Conservation (phyloP, 2,888 invertebrate species). For the Caenorhabditis sulstoni region DNA sequence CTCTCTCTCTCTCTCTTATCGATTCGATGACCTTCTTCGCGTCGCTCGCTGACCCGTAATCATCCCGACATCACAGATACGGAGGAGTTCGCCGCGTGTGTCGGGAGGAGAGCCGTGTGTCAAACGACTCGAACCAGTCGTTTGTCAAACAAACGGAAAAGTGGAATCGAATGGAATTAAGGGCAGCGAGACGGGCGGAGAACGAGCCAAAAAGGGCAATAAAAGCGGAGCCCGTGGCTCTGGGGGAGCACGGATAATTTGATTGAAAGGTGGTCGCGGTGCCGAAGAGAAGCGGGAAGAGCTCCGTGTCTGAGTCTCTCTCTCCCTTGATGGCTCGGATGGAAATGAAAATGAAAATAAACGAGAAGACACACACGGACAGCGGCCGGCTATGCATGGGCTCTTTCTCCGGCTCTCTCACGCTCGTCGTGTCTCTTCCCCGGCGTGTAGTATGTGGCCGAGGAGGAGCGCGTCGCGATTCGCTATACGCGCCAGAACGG, state of each 20-base stretch:
- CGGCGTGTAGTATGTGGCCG: conserved; percentile 5
- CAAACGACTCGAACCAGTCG: neutral
- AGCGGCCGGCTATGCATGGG: conserved; percentile 14
- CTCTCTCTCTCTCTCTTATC: conserved; percentile 8
- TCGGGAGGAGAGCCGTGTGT: neutral
- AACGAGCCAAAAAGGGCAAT: conserved; percentile 15
- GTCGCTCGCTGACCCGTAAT: too few species aligned
- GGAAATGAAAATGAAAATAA: conserved; percentile 35
- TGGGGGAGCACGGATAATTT: conserved; percentile 1
- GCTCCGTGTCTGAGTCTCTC: neutral
- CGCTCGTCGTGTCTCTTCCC: conserved; percentile 18
- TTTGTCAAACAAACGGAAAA: conserved; percentile 7
- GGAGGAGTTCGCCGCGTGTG: too few species aligned
- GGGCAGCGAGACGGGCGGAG: neutral
- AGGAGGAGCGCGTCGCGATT: conserved; percentile 21
- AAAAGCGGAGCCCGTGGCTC: neutral
- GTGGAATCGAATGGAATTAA: neutral
- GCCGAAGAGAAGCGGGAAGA: neutral
- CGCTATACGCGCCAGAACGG: conserved; percentile 23
- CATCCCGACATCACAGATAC: too few species aligned
- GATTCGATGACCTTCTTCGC: conserved; percentile 16
- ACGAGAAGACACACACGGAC: conserved; percentile 11
- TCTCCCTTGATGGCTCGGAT: neutral
- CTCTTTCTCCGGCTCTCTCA: conserved; percentile 3
- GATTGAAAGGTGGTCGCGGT: conserved; percentile 13